phyloP scores from a whole-genome alignment of 2,888 invertebrate genomes.

The Torymus auratus region DNA sequence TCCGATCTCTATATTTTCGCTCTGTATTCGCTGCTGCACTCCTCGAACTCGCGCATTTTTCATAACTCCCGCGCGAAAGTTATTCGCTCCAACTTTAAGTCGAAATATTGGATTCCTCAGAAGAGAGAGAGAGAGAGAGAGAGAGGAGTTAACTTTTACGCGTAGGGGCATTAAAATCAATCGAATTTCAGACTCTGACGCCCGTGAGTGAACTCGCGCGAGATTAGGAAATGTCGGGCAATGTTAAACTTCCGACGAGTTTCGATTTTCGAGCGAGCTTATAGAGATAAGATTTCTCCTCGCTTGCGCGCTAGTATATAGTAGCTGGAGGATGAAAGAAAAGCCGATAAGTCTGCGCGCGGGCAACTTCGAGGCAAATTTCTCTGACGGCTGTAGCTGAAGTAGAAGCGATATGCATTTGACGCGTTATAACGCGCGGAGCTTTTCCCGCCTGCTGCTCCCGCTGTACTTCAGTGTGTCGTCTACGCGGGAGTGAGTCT shows the following conservation, averaged over 20 bases:
- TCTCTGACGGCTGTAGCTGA: conserved; percentile 16
- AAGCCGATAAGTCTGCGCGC: conserved; percentile 35
- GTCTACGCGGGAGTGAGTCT: conserved; percentile 61
- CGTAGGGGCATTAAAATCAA: conserved; percentile 25
- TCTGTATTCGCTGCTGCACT: too few species aligned
- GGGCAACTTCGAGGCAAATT: conserved; percentile 23
- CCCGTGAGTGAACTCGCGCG: background rate
- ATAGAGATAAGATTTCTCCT: conserved; percentile 23
- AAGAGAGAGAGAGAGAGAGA: too few species aligned
- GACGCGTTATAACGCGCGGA: conserved; percentile 66
- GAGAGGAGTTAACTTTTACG: too few species aligned
- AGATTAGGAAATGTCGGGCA: conserved; percentile 8
- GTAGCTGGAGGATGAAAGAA: conserved; percentile 3
- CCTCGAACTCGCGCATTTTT: conserved; percentile 8
- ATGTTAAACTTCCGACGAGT: conserved; percentile 5
- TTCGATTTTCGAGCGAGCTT: conserved; percentile 19
- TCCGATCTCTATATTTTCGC: conserved; percentile 16
- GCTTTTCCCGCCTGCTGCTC: conserved; percentile 66
- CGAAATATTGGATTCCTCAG: conserved; percentile 8
- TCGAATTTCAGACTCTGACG: conserved; percentile 16
- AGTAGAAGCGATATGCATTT: conserved; percentile 67
- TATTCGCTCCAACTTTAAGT: background rate
- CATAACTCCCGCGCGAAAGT: background rate
- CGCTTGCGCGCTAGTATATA: background rate
- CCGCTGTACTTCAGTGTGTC: conserved; percentile 65